Evolutionary conservation across 2,888 invertebrate genomes (phyloP), one percentile per base, ranked within the genome.

Genomic region (Apotomis capreana): DNA sequence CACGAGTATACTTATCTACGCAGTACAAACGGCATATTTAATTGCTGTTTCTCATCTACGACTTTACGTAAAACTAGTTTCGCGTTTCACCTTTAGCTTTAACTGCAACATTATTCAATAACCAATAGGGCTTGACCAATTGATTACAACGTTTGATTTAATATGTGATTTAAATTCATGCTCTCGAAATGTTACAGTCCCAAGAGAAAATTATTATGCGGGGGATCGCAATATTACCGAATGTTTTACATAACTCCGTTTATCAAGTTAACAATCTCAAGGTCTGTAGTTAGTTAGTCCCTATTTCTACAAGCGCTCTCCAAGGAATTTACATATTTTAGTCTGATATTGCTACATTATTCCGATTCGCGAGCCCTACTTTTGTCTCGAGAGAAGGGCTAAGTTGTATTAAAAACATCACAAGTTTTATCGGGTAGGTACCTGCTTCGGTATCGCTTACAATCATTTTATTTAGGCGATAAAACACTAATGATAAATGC

Each of bases 401-500:
- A 36, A 36, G 15, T 26, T 26, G 2, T 26, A 26, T 26, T 26
- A 26, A 26, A 26, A 26, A 26, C 26, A 26, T 8, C 26, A 55
- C 10, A 55, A 10, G 26, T 10, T 9, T 55, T 6, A 40, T 5
- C 6, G 6, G 40, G 6, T 40, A 55, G 15, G 15, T 26, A 26
- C 26, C 26, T 26, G 55, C 55, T 55, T 36, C 9, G 37, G 12
- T 57, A 37, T 36, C 15, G 6, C 13, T 44, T 44, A 61, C 49
- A 49, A 62, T 51, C n/a, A 61, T 49, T 49, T 3, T 10, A 9
- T 49, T 49, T 49, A 9, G 9, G 10, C 44, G 44, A 44, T 57
- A 69, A 70, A 65, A 70, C 57, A 63, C 52, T 71, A 69, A 74
- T 68, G 77, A 75, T 75, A 74, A 75, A 74, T 69, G 74, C 73